Evolutionary conservation across 2,113 vertebrate species (phyloP).

Genomic region (Pomatorhinus ruficollis): DNA sequence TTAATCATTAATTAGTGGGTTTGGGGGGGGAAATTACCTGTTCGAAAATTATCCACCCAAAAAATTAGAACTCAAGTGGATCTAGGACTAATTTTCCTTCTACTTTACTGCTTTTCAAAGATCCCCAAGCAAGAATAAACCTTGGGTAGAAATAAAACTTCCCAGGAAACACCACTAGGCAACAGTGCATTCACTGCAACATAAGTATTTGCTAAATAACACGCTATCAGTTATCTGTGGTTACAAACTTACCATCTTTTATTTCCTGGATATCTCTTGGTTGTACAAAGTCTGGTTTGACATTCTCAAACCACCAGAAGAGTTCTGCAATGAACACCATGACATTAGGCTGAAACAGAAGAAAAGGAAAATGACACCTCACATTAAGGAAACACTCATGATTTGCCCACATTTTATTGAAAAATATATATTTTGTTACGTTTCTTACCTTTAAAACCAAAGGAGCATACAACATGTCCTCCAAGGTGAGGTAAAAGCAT

Average conservation of each 20-base stretch:
- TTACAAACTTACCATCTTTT: conserved; percentile 82
- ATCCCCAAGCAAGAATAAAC: neutral
- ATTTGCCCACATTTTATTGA: neutral
- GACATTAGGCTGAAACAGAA: conserved; percentile 81
- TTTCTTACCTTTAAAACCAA: conserved; percentile 87
- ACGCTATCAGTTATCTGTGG: too few species aligned
- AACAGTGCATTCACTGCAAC: neutral
- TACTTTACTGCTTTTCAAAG: neutral
- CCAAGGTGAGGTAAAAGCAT: conserved; percentile 89
- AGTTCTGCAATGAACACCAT: conserved; percentile 95
- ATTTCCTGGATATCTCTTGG: conserved; percentile 88
- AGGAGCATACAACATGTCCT: conserved; percentile 92
- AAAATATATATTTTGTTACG: accelerated
- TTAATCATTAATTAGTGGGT: neutral
- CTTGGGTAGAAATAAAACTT: neutral
- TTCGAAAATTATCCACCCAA: neutral
- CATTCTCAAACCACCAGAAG: conserved; percentile 97
- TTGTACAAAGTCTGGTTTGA: conserved; percentile 93
- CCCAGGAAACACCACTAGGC: neutral
- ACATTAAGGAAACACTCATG: neutral
- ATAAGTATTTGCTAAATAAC: neutral
- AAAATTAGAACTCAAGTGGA: neutral
- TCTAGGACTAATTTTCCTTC: neutral
- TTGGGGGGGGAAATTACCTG: neutral
- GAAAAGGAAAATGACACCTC: neutral